Evolutionary conservation across 2,113 vertebrate species (phyloP).

Genomic region (Semnopithecus entellus): DNA sequence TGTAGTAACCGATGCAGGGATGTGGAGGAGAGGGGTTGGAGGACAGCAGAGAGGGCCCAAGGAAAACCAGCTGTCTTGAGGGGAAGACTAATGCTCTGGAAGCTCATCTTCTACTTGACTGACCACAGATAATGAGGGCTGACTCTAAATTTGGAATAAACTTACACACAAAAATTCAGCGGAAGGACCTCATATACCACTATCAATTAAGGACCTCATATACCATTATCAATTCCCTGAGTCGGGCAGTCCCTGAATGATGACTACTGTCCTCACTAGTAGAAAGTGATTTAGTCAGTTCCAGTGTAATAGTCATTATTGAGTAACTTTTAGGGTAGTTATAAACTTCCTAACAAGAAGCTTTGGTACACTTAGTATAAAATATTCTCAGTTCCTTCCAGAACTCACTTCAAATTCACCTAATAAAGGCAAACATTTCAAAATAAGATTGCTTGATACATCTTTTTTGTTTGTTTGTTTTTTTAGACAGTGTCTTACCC

Average conservation of each 20-base stretch:
- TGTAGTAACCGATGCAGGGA: not conserved
- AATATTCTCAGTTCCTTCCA: not conserved
- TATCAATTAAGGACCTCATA: not conserved
- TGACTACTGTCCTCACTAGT: not conserved
- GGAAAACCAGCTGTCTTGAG: not conserved
- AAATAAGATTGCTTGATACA: not conserved
- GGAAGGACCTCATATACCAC: not conserved
- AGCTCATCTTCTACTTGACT: not conserved
- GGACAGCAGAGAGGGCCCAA: not conserved
- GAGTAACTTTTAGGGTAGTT: constrained; percentile 35
- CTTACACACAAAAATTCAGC: not conserved
- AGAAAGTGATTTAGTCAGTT: not conserved
- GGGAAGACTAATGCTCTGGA: not conserved
- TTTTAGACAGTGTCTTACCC: too few relatives aligned
- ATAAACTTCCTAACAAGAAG: not conserved
- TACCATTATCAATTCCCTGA: not conserved
- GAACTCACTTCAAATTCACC: not conserved
- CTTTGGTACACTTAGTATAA: not conserved
- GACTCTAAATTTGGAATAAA: not conserved
- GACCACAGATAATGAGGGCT: not conserved
- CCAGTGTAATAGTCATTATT: not conserved
- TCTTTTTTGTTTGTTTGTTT: too few relatives aligned
- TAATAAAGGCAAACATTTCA: constrained; percentile 28
- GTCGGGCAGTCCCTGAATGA: not conserved
- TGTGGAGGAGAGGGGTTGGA: not conserved